These are phyloP conservation scores for Oscheius sp. DNA, from an alignment of 2,888 invertebrate species.

Conservation along the genomic window DNA sequence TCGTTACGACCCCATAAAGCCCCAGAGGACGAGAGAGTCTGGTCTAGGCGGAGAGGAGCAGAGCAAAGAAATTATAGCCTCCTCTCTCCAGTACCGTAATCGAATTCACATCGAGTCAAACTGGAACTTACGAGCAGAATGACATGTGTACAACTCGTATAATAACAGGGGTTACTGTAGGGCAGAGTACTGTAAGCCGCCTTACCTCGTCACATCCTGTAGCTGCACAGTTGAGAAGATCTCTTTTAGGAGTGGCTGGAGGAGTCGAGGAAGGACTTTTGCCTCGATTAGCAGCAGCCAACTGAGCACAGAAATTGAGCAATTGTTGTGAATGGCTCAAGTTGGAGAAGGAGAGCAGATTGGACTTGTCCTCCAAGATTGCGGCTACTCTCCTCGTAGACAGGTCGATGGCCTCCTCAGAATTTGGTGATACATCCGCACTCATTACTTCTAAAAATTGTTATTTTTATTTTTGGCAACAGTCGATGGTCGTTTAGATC, in stretches of 20 bases:
- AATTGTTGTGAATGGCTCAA: constrained; percentile 35
- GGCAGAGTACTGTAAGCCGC: not conserved
- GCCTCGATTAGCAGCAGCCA: constrained; percentile 38
- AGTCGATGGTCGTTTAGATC: not conserved
- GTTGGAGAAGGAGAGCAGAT: constrained; percentile 35
- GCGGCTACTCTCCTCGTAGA: constrained; percentile 36
- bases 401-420: constrained; percentile 45
- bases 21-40: constrained; percentile 10
- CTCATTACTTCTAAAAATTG: constrained; percentile 24
- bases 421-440: constrained; percentile 25
- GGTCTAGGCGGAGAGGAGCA: constrained; percentile 9
- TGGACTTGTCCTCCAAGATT: constrained; percentile 39
- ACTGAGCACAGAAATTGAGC: constrained; percentile 49
- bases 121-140: constrained; percentile 2
- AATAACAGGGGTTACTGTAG: too few species aligned
- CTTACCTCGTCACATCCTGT: constrained; percentile 33
- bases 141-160: not conserved
- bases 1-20: constrained; percentile 36
- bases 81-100: constrained; percentile 26
- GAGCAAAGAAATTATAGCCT: constrained; percentile 26
- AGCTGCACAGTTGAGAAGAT: constrained; percentile 21
- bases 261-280: constrained; percentile 23
- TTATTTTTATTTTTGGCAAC: not conserved
- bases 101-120: constrained; percentile 20
- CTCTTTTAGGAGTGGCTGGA: constrained; percentile 30